Percentiles rank a stretch among this genome's conserved stretches.
phyloP scores from a whole-genome alignment of 1,140 invertebrate species.

The Leptopilina clavipes region DNA sequence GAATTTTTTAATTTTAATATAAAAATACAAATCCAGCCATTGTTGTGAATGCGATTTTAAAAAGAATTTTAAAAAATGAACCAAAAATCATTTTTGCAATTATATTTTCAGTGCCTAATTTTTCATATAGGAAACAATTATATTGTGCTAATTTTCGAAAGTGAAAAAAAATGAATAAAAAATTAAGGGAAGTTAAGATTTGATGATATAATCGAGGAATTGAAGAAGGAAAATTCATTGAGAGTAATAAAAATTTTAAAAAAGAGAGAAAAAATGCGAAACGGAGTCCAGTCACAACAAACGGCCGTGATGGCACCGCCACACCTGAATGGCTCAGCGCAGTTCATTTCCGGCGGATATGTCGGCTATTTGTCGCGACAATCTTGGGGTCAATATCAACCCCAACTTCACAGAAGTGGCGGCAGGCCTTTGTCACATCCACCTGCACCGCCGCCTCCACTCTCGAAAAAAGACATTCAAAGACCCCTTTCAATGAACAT shows the following conservation, averaged over 20 bases:
- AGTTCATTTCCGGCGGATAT: constrained; percentile 71
- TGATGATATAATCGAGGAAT: too few species aligned
- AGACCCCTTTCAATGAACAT: constrained; percentile 51
- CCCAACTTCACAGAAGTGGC: constrained; percentile 51
- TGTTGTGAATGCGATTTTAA: too few species aligned
- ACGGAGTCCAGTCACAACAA: constrained; percentile 70
- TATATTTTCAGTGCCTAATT: too few species aligned
- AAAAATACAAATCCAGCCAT: too few species aligned
- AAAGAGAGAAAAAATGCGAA: constrained; percentile 64
- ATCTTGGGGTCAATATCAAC: constrained; percentile 68
- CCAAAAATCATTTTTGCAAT: too few species aligned
- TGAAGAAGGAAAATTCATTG: too few species aligned
- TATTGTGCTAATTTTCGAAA: too few species aligned
- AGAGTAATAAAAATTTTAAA: constrained; percentile 26
- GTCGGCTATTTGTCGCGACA: constrained; percentile 67
- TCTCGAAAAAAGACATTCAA: constrained; percentile 61
- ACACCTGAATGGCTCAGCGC: constrained; percentile 71
- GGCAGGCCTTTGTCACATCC: constrained; percentile 69
- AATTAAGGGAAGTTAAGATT: too few species aligned
- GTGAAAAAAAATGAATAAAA: too few species aligned
- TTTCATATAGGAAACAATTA: too few species aligned
- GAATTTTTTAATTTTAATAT: too few species aligned
- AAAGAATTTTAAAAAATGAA: too few species aligned
- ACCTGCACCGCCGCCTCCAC: constrained; percentile 64
- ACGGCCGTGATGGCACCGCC: constrained; percentile 72